Evolutionary conservation across 2,888 invertebrate species (phyloP), one percentile per base, ranked within the genome.

Genomic region (Caenorhabditis sinica): DNA sequence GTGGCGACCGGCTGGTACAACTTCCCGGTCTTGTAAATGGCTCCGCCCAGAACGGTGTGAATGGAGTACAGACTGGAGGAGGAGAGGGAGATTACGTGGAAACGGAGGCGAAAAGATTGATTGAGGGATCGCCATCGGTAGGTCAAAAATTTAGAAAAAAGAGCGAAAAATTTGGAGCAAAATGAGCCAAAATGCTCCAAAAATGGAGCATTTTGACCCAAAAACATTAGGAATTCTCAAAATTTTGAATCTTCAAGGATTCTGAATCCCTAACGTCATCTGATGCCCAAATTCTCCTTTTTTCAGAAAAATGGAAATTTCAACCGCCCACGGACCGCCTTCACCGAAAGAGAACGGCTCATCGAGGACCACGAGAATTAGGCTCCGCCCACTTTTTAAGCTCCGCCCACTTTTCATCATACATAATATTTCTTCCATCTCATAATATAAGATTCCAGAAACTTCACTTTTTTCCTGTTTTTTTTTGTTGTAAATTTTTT

Each of bases 261-360:
- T 45, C n/a, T 15, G 17, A 36, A 36, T 8, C 45, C 17, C n/a
- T 3, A 13, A 17, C n/a, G 15, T 45, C 2, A 17, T 15, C 45
- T 15, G 15, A 17, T 45, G 11, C 15, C 17, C 45, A 11, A 53
- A 53, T 53, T 53, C 56, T 17, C 0, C 4, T 6, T 15, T 58
- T 69, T 76, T 17, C 58, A 76, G 76, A 58, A 56, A 33, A 76
- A 76, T 20, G 76, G 76, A 36, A 76, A 76, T 61, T 58, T 45
- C 17, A 20, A 23, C n/a, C 23, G 53, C 15, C 45, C 53, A 0
- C 74, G 74, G 11, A 25, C 40, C 0, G 43, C 30, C 23, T 76
- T 76, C 60, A 60, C 49, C 23, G 75, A 76, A 25, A 40, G 43
- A 17, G 66, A 76, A 5, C 75, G 66, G 13, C 60, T 76, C 25